A percentile compares a stretch with the other conserved stretches of the same genome.
These are phyloP conservation scores for Encarsia formosa DNA, from an alignment of 2,888 invertebrate genomes.

Conservation along the genomic window DNA sequence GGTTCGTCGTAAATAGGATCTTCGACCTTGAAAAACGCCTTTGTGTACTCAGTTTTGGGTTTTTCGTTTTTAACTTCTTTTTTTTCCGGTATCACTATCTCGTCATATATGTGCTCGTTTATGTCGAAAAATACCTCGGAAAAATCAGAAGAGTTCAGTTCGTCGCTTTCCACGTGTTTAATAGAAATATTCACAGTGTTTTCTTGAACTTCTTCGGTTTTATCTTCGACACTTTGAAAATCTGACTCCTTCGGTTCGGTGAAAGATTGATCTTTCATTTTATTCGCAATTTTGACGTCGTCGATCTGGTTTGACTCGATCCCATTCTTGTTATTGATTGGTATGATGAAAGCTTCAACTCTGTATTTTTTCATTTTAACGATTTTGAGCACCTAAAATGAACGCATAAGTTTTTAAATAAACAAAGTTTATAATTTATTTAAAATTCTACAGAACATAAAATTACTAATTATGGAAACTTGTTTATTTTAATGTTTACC, in stretches of 20 bases:
- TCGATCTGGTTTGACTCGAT: constrained; percentile 31
- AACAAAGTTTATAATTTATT: too few relatives aligned
- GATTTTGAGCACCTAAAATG: too few relatives aligned
- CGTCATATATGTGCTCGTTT: constrained; percentile 32
- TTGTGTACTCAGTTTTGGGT: constrained; percentile 13
- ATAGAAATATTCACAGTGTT: background rate
- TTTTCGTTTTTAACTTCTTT: constrained; percentile 2
- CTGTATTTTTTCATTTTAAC: constrained; percentile 33
- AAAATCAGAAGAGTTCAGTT: constrained; percentile 6
- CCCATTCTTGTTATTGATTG: constrained; percentile 23
- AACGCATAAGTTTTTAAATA: too few relatives aligned
- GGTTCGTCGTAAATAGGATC: constrained; percentile 36
- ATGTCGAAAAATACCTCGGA: constrained; percentile 24
- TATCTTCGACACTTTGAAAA: background rate
- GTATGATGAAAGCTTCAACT: constrained; percentile 42
- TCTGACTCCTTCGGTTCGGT: constrained; percentile 18
- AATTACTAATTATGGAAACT: too few relatives aligned
- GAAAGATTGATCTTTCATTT: constrained; percentile 27
- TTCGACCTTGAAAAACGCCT: constrained; percentile 18
- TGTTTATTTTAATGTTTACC: too few relatives aligned
- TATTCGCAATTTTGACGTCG: constrained; percentile 34
- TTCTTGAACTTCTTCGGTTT: background rate
- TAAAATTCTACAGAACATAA: too few relatives aligned
- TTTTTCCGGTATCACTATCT: constrained; percentile 19
- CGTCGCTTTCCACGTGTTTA: background rate